phyloP scores from a whole-genome alignment of 2,888 invertebrate genomes.

The Lydus trimaculatus region DNA sequence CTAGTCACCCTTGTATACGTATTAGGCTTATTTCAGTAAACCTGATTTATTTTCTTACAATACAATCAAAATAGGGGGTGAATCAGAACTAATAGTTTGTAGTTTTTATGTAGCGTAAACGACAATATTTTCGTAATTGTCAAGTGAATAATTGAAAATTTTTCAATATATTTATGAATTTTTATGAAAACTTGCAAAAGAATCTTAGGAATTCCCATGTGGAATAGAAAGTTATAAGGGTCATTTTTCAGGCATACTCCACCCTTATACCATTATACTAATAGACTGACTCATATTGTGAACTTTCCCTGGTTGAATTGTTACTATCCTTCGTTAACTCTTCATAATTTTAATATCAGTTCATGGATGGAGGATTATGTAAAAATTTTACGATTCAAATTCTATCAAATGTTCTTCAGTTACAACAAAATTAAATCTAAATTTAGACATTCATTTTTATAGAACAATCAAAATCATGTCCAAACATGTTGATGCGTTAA shows the following conservation, averaged over 20 bases:
- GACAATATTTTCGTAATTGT: not conserved
- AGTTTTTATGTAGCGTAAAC: not conserved
- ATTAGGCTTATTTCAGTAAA: constrained; percentile 17
- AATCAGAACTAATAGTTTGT: not conserved
- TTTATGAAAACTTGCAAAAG: not conserved
- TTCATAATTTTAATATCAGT: not conserved
- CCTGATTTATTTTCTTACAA: constrained; percentile 25
- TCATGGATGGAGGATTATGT: not conserved
- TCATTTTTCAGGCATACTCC: constrained; percentile 12
- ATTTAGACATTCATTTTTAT: not conserved
- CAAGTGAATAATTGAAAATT: not conserved
- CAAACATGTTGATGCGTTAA: constrained; percentile 25
- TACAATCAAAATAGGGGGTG: constrained; percentile 6
- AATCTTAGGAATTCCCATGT: not conserved
- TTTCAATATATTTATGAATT: not conserved
- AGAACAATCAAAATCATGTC: not conserved
- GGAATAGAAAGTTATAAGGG: constrained; percentile 10
- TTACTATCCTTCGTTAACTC: not conserved
- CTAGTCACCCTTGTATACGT: constrained; percentile 14
- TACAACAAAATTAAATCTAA: not conserved
- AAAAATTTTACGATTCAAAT: constrained; percentile 11
- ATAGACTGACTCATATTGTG: constrained; percentile 20
- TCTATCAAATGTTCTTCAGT: not conserved
- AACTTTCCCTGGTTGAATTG: not conserved
- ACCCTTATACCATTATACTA: constrained; percentile 27